These are phyloP conservation scores for Lepidocolaptes lacrymiger DNA, from an alignment of 2,797 vertebrate genomes.

Conservation along the genomic window DNA sequence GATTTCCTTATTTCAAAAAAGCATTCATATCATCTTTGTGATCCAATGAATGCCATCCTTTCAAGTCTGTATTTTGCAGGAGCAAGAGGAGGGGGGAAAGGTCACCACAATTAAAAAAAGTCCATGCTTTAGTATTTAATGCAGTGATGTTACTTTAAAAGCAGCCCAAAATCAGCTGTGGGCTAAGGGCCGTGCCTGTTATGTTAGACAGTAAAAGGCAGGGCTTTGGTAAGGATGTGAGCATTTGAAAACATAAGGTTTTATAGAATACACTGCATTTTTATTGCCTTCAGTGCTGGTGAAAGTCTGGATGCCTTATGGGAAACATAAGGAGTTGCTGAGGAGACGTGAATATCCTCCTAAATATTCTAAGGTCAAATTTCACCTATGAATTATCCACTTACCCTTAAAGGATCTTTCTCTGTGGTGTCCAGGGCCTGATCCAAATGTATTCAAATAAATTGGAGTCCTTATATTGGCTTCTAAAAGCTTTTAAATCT, in stretches of 20 bases:
- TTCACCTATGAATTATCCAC: not conserved
- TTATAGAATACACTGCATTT: not conserved
- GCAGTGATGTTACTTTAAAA: not conserved
- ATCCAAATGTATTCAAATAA: not conserved
- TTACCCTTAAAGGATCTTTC: not conserved
- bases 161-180: not conserved
- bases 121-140: not conserved
- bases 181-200: not conserved
- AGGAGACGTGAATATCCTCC: not conserved
- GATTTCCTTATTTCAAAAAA: not conserved
- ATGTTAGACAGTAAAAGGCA: not conserved
- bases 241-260: slow-evolving; percentile 4
- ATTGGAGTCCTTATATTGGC: not conserved
- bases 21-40: not conserved
- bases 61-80: not conserved
- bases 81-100: not conserved
- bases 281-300: not conserved
- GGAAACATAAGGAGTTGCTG: not conserved
- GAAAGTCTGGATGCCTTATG: not conserved
- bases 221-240: not conserved
- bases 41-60: not conserved
- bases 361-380: not conserved
- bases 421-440: not conserved
- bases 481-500: not conserved
- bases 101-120: not conserved